Conservation (phyloP, 1,140 invertebrate genomes). For the Dufourea novaeangliae region DNA sequence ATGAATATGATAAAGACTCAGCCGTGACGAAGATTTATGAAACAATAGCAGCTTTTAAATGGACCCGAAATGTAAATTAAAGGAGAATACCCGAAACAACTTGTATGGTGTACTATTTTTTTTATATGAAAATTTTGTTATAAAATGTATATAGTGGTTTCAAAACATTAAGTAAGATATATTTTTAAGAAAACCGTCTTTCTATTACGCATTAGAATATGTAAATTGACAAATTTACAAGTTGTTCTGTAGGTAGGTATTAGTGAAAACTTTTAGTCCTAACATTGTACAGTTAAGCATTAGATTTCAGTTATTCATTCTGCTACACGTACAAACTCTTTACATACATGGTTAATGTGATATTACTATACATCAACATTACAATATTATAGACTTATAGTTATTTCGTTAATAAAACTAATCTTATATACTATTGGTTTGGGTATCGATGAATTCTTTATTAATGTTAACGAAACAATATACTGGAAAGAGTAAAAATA, state of each 20-base stretch:
- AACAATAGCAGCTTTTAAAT: constrained; percentile 74
- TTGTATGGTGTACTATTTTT: constrained; percentile 29
- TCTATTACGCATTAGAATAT: background rate
- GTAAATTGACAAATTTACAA: background rate
- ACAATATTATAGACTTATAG: constrained; percentile 29
- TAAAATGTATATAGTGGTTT: constrained; percentile 39
- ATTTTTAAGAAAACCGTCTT: background rate
- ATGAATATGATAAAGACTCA: constrained; percentile 79
- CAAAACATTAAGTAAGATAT: background rate
- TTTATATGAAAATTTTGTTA: constrained; percentile 36
- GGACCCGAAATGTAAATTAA: constrained; percentile 72
- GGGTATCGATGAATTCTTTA: constrained; percentile 2
- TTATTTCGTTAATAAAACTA: constrained; percentile 41
- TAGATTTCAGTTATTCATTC: constrained; percentile 23
- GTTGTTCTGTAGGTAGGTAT: background rate
- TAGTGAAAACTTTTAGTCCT: background rate
- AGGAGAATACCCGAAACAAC: constrained; percentile 16
- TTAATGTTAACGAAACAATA: constrained; percentile 5
- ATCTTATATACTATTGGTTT: constrained; percentile 6
- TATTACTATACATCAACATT: constrained; percentile 25
- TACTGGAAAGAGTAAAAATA: constrained; percentile 14
- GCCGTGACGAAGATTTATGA: constrained; percentile 74
- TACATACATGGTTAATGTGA: constrained; percentile 29
- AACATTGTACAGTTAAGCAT: background rate
- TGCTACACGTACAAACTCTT: background rate